Conservation (phyloP, 2,888 invertebrate genomes). For the Drosophila atripex region DNA sequence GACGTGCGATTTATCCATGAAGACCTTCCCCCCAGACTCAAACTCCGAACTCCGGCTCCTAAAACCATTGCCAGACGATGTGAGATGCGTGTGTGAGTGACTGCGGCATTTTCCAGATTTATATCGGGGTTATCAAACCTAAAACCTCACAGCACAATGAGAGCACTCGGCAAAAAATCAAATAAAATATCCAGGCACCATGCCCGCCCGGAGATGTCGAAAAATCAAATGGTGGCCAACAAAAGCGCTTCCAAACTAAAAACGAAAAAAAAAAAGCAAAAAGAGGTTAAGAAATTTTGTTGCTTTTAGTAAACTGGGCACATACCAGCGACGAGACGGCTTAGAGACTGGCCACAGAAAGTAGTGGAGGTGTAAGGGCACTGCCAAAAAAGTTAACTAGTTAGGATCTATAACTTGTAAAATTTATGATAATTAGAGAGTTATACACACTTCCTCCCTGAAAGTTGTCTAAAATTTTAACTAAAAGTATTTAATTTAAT, state of each 20-base stretch:
- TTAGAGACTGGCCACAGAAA: background rate
- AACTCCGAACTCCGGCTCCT: background rate
- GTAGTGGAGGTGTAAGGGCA: background rate
- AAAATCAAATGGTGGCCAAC: slow-evolving; percentile 35
- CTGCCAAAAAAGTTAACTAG: no score
- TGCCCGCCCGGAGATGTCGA: slow-evolving; percentile 4
- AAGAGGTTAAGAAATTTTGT: slow-evolving; percentile 17
- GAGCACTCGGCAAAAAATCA: slow-evolving; percentile 15
- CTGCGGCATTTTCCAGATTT: slow-evolving; percentile 64
- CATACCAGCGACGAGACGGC: slow-evolving; percentile 40
- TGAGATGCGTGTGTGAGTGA: slow-evolving; percentile 48
- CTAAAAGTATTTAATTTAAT: no score
- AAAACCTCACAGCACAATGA: slow-evolving; percentile 33
- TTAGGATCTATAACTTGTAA: no score
- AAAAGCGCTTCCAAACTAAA: slow-evolving; percentile 12
- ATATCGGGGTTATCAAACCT: slow-evolving; percentile 57
- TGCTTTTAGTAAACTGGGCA: slow-evolving; percentile 49
- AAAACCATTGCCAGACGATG: slow-evolving; percentile 23
- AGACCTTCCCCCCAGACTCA: background rate
- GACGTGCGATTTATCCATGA: slow-evolving; percentile 54
- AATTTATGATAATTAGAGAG: no score
- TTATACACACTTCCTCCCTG: no score
- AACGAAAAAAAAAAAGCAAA: no score
- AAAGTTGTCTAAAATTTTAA: no score
- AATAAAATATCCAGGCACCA: slow-evolving; percentile 3